These are phyloP conservation scores for Baccha elongata DNA, from an alignment of 2,888 invertebrate species.

Conservation along the genomic window DNA sequence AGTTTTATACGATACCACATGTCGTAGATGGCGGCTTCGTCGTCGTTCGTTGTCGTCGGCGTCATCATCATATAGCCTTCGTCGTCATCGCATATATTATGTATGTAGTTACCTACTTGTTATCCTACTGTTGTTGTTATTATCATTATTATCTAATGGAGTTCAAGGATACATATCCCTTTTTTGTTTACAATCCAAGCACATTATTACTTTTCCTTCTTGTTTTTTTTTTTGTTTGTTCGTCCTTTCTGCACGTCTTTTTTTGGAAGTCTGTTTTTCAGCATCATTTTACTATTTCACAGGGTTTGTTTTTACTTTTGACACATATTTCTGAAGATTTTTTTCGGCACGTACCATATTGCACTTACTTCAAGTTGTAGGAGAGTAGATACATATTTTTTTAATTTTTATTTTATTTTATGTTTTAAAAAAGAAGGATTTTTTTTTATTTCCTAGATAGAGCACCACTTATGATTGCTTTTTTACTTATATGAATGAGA, in stretches of 20 bases:
- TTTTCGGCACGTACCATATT: slow-evolving; percentile 44
- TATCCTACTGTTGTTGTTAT: slow-evolving; percentile 41
- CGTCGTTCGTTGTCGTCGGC: slow-evolving; percentile 23
- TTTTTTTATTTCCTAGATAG: slow-evolving; percentile 7
- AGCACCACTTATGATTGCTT: slow-evolving; percentile 12
- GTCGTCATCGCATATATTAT: slow-evolving; percentile 31
- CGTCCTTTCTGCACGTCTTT: background rate
- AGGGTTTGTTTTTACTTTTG: background rate
- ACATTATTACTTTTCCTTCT: slow-evolving; percentile 48
- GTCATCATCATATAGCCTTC: slow-evolving; percentile 35
- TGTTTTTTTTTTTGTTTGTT: slow-evolving; percentile 11
- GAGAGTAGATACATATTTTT: slow-evolving; percentile 25
- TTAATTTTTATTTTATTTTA: slow-evolving; percentile 28
- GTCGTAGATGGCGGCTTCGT: slow-evolving; percentile 34
- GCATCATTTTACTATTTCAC: slow-evolving; percentile 10
- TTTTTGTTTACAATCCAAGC: slow-evolving; percentile 45
- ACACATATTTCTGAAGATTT: slow-evolving; percentile 29
- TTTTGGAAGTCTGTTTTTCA: slow-evolving; percentile 7
- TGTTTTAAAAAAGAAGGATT: background rate
- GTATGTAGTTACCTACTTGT: slow-evolving; percentile 27
- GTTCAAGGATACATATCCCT: slow-evolving; percentile 60
- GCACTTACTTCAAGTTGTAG: slow-evolving; percentile 16
- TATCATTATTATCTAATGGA: slow-evolving; percentile 59
- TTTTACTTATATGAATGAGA: background rate
- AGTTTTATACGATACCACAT: slow-evolving; percentile 59